Evolutionary conservation across 2,113 vertebrate genomes (phyloP).

Genomic region (Psittacula cyanocephala): DNA sequence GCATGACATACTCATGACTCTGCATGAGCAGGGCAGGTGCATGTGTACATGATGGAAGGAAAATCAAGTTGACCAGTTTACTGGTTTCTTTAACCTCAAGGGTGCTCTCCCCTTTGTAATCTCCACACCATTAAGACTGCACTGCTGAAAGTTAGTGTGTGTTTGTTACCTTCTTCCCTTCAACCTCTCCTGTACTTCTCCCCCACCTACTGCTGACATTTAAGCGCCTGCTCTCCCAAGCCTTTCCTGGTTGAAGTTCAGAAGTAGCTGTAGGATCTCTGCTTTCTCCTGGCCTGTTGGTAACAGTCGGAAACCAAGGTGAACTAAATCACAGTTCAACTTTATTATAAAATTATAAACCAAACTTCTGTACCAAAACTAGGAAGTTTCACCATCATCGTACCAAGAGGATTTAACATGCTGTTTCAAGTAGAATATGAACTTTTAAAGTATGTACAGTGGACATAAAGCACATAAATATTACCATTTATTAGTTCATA

Average conservation of each 20-base stretch:
- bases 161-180: background rate
- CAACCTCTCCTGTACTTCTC: background rate
- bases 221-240: background rate
- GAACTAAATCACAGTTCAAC: constrained; percentile 53
- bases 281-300: background rate
- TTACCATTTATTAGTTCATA: constrained; percentile 59
- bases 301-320: background rate
- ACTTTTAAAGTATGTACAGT: constrained; percentile 54
- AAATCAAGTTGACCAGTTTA: background rate
- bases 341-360: constrained; percentile 86
- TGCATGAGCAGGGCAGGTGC: fast-evolving
- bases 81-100: background rate
- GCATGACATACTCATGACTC: background rate
- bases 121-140: background rate
- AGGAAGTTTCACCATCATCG: constrained; percentile 29
- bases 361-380: constrained; percentile 74
- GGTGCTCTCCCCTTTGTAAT: background rate
- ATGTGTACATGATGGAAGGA: background rate
- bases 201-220: no score
- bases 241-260: background rate
- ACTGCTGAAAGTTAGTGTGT: background rate
- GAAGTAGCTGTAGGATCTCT: background rate
- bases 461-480: constrained; percentile 58
- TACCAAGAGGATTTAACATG: constrained; percentile 57
- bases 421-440: constrained; percentile 67